Conservation (phyloP, 2,797 vertebrate species). For the Gephyroberyx darwinii region DNA sequence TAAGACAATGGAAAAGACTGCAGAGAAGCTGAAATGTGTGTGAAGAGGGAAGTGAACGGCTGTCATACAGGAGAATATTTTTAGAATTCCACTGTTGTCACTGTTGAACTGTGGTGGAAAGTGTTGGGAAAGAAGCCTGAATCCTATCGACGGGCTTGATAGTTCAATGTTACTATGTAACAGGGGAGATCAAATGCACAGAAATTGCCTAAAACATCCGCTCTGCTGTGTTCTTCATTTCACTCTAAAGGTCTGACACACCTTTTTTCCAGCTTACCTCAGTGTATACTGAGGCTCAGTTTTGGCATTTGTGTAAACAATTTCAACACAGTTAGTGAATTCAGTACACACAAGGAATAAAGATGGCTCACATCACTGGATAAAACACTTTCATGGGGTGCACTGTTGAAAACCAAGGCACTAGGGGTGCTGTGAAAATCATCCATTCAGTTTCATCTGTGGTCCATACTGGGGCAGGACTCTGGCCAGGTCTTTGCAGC, state of each 20-base stretch:
- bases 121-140: neutral
- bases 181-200: conserved; percentile 17
- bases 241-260: neutral
- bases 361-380: conserved; percentile 4
- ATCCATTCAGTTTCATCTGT: conserved; percentile 37
- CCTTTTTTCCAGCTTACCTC: neutral
- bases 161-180: conserved; percentile 7
- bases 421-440: conserved; percentile 7
- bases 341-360: conserved; percentile 14
- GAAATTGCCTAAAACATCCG: neutral
- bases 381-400: conserved; percentile 23
- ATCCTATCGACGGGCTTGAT: conserved; percentile 21
- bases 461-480: neutral
- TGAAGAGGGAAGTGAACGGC: conserved; percentile 11
- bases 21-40: neutral
- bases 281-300: neutral
- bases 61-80: conserved; percentile 22
- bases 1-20: neutral
- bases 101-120: neutral
- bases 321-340: conserved; percentile 20
- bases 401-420: conserved; percentile 10
- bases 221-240: conserved; percentile 1
- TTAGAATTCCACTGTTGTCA: conserved; percentile 31
- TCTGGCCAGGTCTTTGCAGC: neutral
- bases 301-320: conserved; percentile 37